Evolutionary conservation across 1,140 invertebrate genomes (phyloP), one percentile per base, ranked within the genome.

Genomic region (Littorina saxatilis): DNA sequence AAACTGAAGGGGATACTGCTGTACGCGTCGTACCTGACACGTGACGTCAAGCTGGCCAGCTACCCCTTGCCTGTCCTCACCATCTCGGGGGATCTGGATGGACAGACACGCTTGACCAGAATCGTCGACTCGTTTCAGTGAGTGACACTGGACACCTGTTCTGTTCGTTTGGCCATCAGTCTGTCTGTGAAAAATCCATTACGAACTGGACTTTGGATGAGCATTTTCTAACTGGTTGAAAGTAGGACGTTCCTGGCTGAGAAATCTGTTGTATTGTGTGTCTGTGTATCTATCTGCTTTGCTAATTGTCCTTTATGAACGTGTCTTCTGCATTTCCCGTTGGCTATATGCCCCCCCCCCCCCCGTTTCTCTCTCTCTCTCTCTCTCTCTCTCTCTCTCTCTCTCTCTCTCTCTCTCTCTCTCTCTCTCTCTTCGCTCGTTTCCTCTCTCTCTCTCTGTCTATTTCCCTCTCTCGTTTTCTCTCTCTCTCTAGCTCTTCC

Each of bases 11-110:
- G 85, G 13, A 80, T 88, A 15, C 52, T 88, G 40, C 75, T 88
- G 50, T 83, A 81, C 40, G 84, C 80, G 4, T 87, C 87, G n/a
- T 88, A 88, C 80, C 50, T 88, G 35, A 87, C 85, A 11, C 55
- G 74, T 9, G 47, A 32, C 17, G 74, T 81, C 23, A 74, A 23
- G n/a, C 80, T 87, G 9, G 13, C 40, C 5, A 81, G 78, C 35
- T 88, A 87, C 47, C 87, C 87, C 7, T 4, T 85, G 29, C 87
- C 87, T 7, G 75, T 88, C 20, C 70, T 88, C 3, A 88, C 87
- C 27, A 55, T 87, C 17, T 87, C 87, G 37, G 87, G 87, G 23
- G 85, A 88, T 32, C 63, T 86, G 37, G 87, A 88, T 50, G 87
- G 87, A 0, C 70, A 87, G 29, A 84, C 83, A 11, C 70, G 87